A percentile compares a stretch with the other conserved stretches of the same genome.
phyloP scores from a whole-genome alignment of 2,797 vertebrate genomes.

The Sebastes paucispinis region DNA sequence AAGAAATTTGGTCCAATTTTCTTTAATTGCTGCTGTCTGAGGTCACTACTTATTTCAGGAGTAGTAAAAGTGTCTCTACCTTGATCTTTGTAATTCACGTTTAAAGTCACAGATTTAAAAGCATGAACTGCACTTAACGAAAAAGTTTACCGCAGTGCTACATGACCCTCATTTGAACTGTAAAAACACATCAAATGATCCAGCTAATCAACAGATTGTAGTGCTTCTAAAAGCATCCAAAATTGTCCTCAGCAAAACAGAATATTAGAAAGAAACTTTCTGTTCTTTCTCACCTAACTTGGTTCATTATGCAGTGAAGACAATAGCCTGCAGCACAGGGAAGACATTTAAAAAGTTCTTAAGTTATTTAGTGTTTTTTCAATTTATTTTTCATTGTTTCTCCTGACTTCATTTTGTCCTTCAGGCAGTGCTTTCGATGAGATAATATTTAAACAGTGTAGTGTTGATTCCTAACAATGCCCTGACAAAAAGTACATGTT shows the following conservation, averaged over 20 bases:
- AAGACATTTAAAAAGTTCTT: background rate
- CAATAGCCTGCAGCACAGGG: background rate
- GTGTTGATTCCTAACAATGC: background rate
- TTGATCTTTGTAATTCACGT: slow-evolving; percentile 1
- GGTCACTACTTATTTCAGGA: slow-evolving; percentile 14
- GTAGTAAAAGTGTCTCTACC: background rate
- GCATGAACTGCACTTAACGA: background rate
- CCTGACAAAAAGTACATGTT: background rate
- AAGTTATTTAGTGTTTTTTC: background rate
- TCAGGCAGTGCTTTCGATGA: background rate
- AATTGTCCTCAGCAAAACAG: background rate
- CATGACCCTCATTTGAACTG: background rate
- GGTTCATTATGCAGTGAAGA: background rate
- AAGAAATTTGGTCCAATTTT: slow-evolving; percentile 35
- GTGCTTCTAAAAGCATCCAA: background rate
- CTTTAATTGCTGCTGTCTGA: slow-evolving; percentile 36
- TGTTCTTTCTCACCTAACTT: background rate
- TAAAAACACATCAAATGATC: background rate
- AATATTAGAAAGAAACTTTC: background rate
- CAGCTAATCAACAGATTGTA: background rate
- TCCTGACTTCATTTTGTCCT: background rate
- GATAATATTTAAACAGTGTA: background rate
- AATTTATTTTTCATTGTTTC: background rate
- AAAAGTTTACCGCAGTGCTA: background rate
- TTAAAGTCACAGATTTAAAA: background rate